Conservation (phyloP, 2,888 invertebrate genomes). For the Cistogaster globosa region DNA sequence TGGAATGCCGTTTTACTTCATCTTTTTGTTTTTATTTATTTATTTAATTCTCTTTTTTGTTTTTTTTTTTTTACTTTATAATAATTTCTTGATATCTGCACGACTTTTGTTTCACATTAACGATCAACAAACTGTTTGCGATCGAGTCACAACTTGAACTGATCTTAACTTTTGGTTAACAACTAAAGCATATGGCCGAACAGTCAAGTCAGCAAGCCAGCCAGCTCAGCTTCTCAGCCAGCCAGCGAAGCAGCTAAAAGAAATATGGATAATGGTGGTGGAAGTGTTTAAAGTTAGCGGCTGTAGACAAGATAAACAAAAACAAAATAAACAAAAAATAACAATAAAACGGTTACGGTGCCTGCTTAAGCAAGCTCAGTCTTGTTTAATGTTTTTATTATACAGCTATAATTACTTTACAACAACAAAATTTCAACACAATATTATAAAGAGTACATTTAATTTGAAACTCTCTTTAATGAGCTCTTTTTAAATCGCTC, state of each 20-base stretch:
- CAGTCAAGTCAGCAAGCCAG: slow-evolving; percentile 10
- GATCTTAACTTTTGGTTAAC: slow-evolving; percentile 63
- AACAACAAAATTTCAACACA: slow-evolving; percentile 4
- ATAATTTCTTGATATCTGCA: not conserved
- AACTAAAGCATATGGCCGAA: slow-evolving; percentile 55
- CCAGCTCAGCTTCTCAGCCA: not conserved
- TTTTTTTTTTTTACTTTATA: slow-evolving; percentile 5
- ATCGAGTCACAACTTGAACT: slow-evolving; percentile 66
- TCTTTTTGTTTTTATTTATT: not conserved
- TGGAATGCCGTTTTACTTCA: slow-evolving; percentile 29
- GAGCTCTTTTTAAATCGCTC: not conserved
- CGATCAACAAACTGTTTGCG: slow-evolving; percentile 61
- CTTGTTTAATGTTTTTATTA: slow-evolving; percentile 21
- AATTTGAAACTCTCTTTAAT: slow-evolving; percentile 4
- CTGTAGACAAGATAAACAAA: slow-evolving; percentile 16
- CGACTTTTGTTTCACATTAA: slow-evolving; percentile 28
- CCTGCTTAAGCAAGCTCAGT: slow-evolving; percentile 54
- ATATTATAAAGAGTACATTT: not conserved
- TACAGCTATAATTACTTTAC: not conserved
- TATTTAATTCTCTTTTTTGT: slow-evolving; percentile 1
- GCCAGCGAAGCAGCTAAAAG: slow-evolving; percentile 34
- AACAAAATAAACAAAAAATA: not conserved
- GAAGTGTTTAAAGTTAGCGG: not conserved
- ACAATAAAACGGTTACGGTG: slow-evolving; percentile 10
- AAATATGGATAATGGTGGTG: slow-evolving; percentile 27